A percentile compares a stretch with the other conserved stretches of the same genome.
Evolutionary conservation across 1,140 invertebrate genomes (phyloP).

Genomic region (Ladona fulva): DNA sequence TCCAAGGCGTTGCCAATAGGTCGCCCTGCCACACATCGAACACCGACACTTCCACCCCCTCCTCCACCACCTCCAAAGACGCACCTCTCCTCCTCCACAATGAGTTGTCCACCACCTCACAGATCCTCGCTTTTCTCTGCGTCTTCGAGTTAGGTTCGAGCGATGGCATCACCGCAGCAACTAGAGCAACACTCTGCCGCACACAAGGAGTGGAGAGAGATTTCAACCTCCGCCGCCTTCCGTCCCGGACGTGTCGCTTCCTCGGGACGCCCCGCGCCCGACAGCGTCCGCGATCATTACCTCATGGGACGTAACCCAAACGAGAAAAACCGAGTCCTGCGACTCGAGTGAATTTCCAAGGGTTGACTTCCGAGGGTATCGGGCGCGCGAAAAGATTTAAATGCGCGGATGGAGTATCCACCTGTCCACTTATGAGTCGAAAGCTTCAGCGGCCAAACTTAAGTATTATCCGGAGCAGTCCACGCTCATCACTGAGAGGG

Average conservation of each 20-base stretch:
- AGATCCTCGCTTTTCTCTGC: not conserved
- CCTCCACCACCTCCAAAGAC: not conserved
- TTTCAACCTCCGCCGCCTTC: not conserved
- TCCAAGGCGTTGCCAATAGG: not conserved
- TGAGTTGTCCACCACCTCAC: not conserved
- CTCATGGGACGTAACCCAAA: not conserved
- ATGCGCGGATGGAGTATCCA: too few species aligned
- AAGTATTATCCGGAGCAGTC: not conserved
- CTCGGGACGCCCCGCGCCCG: not conserved
- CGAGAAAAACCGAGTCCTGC: too few species aligned
- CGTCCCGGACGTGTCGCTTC: not conserved
- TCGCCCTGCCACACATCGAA: not conserved
- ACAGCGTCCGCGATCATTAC: not conserved
- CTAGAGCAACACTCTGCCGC: not conserved
- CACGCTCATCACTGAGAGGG: not conserved
- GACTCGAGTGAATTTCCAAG: too few species aligned
- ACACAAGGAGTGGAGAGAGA: not conserved
- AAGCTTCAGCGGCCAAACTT: not conserved
- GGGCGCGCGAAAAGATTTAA: too few species aligned
- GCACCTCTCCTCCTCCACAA: not conserved
- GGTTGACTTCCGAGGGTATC: too few species aligned
- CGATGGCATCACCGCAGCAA: not conserved
- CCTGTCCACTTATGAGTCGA: not conserved
- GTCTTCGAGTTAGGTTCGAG: not conserved
- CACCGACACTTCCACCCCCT: not conserved